Evolutionary conservation across 2,888 invertebrate genomes (phyloP), one percentile per base, ranked within the genome.

Genomic region (Dasysyrphus albostriatus): DNA sequence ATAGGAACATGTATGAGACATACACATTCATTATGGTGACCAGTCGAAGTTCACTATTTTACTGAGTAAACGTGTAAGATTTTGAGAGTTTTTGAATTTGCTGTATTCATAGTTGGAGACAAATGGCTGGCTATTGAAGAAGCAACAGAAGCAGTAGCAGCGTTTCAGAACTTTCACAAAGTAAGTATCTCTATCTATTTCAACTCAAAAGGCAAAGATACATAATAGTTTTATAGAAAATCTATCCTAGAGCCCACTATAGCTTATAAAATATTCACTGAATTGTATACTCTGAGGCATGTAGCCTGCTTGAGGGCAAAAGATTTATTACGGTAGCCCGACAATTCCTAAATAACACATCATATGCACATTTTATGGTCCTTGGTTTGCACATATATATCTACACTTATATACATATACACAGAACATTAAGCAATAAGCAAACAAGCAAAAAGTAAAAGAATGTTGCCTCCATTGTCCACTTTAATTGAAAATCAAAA

Each of bases 401-500:
- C 24, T 24, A 24, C 24, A 24, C 24, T 24, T 58, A 19, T 9
- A n/a, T 19, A 56, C 32, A n/a, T 19, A 56, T 19, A 42, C 12
- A 37, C 51, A 34, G 34, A 63, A 49, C n/a, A 54, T 24, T 54
- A 14, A 29, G 14, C 24, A 24, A 29, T 29, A n/a, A 54, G 29
- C 44, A 69, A 67, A 75, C 75, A 72, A 81, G n/a, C 67, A 69
- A 73, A 82, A 82, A 77, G 61, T 70, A 59, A 34, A 75, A 74
- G 83, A 72, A 78, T 74, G 51, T 51, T 70, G 56, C 51, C 63
- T 32, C 77, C 47, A 78, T 87, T 83, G 87, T 87, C 74, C 78
- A 58, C 69, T 74, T 87, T 87, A 83, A 87, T 83, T 87, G 87
- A 87, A 87, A 83, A 74, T 78, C 83, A 87, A 83, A 82, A 79